A percentile compares a stretch with the other conserved stretches of the same genome.
phyloP scores from a whole-genome alignment of 2,797 vertebrate species.

The Semaprochilodus insignis region DNA sequence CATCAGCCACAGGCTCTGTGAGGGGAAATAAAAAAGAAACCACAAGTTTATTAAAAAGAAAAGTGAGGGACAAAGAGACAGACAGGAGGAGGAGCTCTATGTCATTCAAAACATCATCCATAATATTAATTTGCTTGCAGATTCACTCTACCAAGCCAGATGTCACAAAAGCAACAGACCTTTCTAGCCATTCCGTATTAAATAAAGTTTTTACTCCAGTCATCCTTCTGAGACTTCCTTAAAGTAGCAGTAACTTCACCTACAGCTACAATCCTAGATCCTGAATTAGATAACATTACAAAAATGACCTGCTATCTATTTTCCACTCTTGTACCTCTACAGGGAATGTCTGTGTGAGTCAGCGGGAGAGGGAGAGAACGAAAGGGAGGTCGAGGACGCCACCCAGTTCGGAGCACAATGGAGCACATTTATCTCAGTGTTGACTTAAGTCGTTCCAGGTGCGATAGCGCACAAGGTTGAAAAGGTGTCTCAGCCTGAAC shows the following conservation, averaged over 20 bases:
- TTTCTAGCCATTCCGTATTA: neutral
- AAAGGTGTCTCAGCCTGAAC: neutral
- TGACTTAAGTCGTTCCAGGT: slow-evolving; percentile 6
- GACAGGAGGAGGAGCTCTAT: neutral
- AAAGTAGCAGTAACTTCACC: no score
- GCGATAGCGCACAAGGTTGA: neutral
- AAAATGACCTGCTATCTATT: neutral
- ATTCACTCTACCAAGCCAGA: neutral
- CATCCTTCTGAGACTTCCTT: neutral
- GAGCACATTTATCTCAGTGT: slow-evolving; percentile 8
- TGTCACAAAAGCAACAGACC: neutral
- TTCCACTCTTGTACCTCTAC: neutral
- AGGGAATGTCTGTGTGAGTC: no score
- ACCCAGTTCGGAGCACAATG: neutral
- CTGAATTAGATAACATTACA: neutral
- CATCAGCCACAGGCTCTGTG: slow-evolving; percentile 67
- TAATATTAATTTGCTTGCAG: neutral
- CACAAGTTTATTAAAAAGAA: neutral
- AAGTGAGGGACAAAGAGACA: no score
- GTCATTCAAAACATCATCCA: neutral
- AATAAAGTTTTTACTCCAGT: neutral
- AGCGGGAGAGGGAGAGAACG: neutral
- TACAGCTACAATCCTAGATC: neutral
- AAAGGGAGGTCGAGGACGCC: neutral
- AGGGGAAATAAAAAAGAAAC: neutral